Evolutionary conservation across 92 coral and sea anemone genomes (phyloP).

Genomic region (Montipora capitata): DNA sequence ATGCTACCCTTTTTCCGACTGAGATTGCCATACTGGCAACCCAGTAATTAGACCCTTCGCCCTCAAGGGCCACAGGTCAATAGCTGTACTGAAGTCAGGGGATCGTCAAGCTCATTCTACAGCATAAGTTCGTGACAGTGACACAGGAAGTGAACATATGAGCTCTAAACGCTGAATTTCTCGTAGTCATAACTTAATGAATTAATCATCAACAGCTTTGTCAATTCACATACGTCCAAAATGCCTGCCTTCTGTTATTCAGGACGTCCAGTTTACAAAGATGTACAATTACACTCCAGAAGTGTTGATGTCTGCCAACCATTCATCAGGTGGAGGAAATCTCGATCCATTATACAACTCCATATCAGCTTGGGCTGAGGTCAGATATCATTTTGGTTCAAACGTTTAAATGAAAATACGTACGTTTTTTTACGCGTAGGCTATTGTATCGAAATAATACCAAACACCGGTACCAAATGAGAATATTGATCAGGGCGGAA

Average conservation of each 20-base stretch:
- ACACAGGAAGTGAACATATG: not conserved
- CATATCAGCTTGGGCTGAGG: conserved; percentile 89
- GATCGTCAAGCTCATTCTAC: no score
- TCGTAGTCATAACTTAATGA: no score
- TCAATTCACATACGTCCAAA: not conserved
- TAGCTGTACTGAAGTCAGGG: no score
- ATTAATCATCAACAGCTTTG: not conserved
- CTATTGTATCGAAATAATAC: no score
- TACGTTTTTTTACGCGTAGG: no score
- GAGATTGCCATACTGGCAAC: no score
- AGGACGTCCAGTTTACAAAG: conserved; percentile 63
- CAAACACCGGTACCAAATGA: no score
- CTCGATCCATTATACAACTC: conserved; percentile 76
- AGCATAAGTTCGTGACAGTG: no score
- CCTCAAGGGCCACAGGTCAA: no score
- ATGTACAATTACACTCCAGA: conserved; percentile 70
- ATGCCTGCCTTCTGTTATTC: not conserved
- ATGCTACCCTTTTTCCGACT: no score
- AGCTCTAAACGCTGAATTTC: not conserved
- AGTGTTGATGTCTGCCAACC: conserved; percentile 74
- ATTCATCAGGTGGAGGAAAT: conserved; percentile 73
- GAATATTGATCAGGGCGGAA: no score
- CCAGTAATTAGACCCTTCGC: no score
- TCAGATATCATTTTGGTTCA: not conserved
- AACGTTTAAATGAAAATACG: not conserved